Base-by-base conservation (phyloP, 2,797 vertebrate genomes). In the Parotocinclus haroldoi region DNA sequence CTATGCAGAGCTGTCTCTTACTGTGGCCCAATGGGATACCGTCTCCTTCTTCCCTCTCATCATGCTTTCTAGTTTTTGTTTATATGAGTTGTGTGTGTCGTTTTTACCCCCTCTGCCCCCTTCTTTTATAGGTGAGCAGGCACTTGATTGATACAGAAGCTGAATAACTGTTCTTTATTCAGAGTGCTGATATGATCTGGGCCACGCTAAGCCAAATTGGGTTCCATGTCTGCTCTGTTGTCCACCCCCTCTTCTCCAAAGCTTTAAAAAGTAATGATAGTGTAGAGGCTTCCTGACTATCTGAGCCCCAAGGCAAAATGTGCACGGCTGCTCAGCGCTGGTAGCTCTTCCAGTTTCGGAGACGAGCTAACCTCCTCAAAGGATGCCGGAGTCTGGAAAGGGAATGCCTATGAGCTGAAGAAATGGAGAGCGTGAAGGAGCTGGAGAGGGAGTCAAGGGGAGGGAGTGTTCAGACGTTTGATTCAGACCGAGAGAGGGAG, bases 341-440 rank as follows among this genome's bases (percentile, higher is more conserved):
- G 84, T 86, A 80, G 56, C 78, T 80, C 80, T 89, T 86, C 84
- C 83, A 85, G 81, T 87, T 79, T 82, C 69, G 69, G 81, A 89
- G 86, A 86, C 83, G 84, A 74, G 86, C 85, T 83, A 86, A 88
- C 85, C 85, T 87, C 87, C 86, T 90, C 85, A 88, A 91, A 92
- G 86, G 86, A 87, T 87, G 87, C 86, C 85, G 82, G 77, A 84
- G 85, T 87, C 86, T 90, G 83, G 84, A 83, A 86, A 86, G 80
- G 81, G 83, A 82, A 88, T 86, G 85, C 83, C 89, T 88, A 73
- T 86, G 79, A 89, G 87, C 84, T 71, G 74, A 80, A 80, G 82
- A 80, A 63, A 80, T 74, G 69, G 77, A 64, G 75, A 71, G 76
- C 76, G 45, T 9, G 73, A 70, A 74, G 72, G 77, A 58, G 68